Evolutionary conservation across 2,888 invertebrate species (phyloP), one percentile per base, ranked within the genome.

Genomic region (Drosophila stalkeri): DNA sequence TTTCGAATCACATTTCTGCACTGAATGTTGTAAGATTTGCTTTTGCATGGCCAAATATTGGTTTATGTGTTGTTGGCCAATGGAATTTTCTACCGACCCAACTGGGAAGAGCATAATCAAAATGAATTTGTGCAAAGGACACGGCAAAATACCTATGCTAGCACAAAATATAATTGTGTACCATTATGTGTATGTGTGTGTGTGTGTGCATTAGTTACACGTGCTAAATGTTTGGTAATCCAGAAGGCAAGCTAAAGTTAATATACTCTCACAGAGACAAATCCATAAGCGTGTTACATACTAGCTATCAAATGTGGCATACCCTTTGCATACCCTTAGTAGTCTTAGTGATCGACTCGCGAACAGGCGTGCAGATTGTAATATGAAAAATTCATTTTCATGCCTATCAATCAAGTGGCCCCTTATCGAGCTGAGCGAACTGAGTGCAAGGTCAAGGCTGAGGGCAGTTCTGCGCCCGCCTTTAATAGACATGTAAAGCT

Each of bases 371-470:
- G 18, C 0, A 23, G 57, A 44, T 54, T 44, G 31, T 69, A 72
- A 77, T 79, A 83, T 88, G 81, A 80, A 77, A 86, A 83, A 88
- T 86, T 86, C 70, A 88, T 86, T 86, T 82, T 72, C 63, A 55
- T 55, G 76, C 69, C 86, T 68, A 86, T 86, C 86, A 86, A 88
- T 86, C 86, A 86, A 79, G 61, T 43, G 41, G 23, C 23, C 23
- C 49, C 54, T 59, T 43, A 49, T 63, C 37, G 37, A 37, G 37
- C 37, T 37, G 14, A 16, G 37, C 57, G 39, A 41, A 12, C 18
- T 27, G 12, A 12, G 18, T 46, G 16, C 54, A 62, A 65, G 77
- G 52, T 64, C 78, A 62, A 51, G 52, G 57, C 49, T 44, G 37
- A 14, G 61, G 55, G 61, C 64, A 62, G 57, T 57, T 55, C 39